Conservation (phyloP, 1,140 invertebrate species). For the Ceratina japonica region DNA sequence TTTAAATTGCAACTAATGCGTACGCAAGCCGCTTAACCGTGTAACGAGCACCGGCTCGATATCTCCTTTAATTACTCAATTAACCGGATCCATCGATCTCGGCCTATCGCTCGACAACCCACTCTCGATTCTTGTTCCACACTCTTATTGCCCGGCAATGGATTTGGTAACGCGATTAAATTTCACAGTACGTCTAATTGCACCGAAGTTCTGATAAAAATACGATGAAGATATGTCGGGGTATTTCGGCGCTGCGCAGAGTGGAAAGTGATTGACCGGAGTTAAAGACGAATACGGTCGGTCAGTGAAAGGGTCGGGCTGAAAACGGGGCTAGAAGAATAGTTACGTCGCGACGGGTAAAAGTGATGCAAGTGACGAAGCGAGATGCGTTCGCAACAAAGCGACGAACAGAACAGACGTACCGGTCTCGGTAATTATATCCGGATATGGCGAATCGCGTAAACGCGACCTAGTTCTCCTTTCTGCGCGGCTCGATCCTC, state of each 20-base stretch:
- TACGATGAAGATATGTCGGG: too few species aligned
- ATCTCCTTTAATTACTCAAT: conserved; percentile 43
- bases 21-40: conserved; percentile 23
- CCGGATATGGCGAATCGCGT: conserved; percentile 65
- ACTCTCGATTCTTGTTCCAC: not conserved
- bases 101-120: not conserved
- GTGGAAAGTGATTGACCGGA: too few species aligned
- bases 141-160: not conserved
- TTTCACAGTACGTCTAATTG: too few species aligned
- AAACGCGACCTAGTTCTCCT: conserved; percentile 64
- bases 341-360: conserved; percentile 40
- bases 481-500: conserved; percentile 47
- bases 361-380: conserved; percentile 52
- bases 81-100: conserved; percentile 5
- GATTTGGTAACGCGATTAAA: too few species aligned
- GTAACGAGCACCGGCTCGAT: conserved; percentile 15
- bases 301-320: not conserved
- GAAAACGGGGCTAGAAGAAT: conserved; percentile 31
- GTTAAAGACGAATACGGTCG: too few species aligned
- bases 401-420: conserved; percentile 43
- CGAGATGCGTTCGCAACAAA: conserved; percentile 44
- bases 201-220: too few species aligned
- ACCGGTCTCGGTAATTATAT: conserved; percentile 61
- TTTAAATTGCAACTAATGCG: conserved; percentile 49
- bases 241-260: too few species aligned